A percentile compares a stretch with the other conserved stretches of the same genome.
Conservation (phyloP, 2,113 vertebrate species). For the Bothrops jararaca region DNA sequence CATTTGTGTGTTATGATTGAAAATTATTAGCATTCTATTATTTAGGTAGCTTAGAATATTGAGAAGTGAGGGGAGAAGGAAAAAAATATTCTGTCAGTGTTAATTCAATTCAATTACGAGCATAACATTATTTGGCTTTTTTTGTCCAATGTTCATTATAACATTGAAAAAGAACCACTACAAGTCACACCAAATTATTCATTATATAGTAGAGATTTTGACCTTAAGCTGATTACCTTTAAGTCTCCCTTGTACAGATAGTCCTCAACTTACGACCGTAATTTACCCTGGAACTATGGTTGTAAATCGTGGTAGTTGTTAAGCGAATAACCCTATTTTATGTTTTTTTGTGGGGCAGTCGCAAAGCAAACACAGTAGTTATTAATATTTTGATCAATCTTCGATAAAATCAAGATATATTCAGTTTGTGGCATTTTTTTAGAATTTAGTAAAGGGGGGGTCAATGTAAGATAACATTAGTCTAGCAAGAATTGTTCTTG, state of each 20-base stretch:
- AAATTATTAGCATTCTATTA: too few species aligned
- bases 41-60: too few species aligned
- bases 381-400: background rate
- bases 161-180: too few species aligned
- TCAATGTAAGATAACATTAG: background rate
- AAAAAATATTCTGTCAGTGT: too few species aligned
- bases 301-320: background rate
- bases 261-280: background rate
- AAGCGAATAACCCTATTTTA: background rate
- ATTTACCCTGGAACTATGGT: background rate
- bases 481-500: background rate
- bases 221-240: too few species aligned
- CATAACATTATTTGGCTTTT: too few species aligned
- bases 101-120: too few species aligned
- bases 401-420: background rate
- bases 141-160: too few species aligned
- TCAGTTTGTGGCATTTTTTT: background rate
- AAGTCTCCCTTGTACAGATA: background rate
- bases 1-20: too few species aligned
- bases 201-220: too few species aligned
- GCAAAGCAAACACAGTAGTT: background rate
- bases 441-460: background rate
- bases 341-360: background rate
- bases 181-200: too few species aligned
- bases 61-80: too few species aligned